A percentile compares a stretch with the other conserved stretches of the same genome.
Conservation (phyloP, 2,797 vertebrate genomes). For the Amblyraja radiata region DNA sequence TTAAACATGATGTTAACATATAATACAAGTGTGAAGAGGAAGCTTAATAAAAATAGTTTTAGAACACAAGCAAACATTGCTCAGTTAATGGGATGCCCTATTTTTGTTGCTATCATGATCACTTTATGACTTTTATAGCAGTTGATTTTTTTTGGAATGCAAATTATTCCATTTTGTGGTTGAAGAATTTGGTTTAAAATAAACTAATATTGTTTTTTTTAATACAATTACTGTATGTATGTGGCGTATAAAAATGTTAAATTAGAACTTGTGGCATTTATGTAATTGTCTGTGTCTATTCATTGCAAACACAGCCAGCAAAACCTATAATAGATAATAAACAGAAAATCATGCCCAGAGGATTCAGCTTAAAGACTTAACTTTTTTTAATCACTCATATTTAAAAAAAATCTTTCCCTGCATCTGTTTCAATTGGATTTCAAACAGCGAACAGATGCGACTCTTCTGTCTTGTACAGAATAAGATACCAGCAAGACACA, state of each 20-base stretch:
- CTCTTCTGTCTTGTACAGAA: slow-evolving; percentile 37
- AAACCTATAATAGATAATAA: slow-evolving; percentile 36
- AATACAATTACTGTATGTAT: not conserved
- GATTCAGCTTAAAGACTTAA: slow-evolving; percentile 37
- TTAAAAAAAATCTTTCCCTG: slow-evolving; percentile 29
- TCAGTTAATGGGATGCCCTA: not conserved
- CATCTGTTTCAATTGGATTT: slow-evolving; percentile 39
- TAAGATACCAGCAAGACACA: slow-evolving; percentile 37
- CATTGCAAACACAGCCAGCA: slow-evolving; percentile 28
- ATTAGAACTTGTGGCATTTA: slow-evolving; percentile 16
- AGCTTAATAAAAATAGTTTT: not conserved
- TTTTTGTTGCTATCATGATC: not conserved
- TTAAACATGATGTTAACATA: not conserved
- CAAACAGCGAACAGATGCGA: slow-evolving; percentile 36
- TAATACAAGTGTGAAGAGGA: not conserved
- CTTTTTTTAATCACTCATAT: slow-evolving; percentile 39
- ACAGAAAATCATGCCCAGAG: slow-evolving; percentile 36
- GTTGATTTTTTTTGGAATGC: not conserved
- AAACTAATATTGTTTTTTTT: slow-evolving; percentile 4
- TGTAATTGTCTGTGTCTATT: slow-evolving; percentile 26
- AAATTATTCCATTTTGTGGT: not conserved
- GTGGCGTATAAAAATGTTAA: slow-evolving; percentile 21
- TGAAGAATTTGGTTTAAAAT: not conserved
- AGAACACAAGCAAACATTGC: not conserved
- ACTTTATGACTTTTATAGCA: not conserved